Base-by-base conservation (phyloP, 2,888 invertebrate species). In the Lasioglossum calceatum region DNA sequence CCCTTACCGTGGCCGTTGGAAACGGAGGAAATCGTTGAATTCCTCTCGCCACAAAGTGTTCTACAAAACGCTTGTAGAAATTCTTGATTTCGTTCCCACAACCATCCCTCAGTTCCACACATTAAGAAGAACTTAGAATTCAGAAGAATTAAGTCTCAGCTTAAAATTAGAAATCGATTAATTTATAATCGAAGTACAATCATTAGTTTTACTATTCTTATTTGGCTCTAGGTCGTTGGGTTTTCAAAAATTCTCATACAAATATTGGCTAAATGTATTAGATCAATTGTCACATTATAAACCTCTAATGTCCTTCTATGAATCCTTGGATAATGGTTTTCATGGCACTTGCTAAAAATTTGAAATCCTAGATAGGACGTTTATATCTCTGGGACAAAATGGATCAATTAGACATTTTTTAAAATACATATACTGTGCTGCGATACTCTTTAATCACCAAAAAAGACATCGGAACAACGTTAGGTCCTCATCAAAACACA, bases 401-500 rank as follows among this genome's bases (percentile, higher is more conserved):
- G 12, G 4, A 27, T 27, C 0, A 27, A 27, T n/a, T n/a, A n/a
- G n/a, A n/a, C n/a, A n/a, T 27, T 27, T 27, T 27, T 27, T 27
- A 1, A 58, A n/a, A 58, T 58, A 3, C 2, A n/a, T n/a, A 7
- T 19, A 50, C 16, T 19, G 47, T 16, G 16, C 5, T 16, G 4
- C 16, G 19, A 16, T 50, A 16, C 5, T 19, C 0, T 50, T 50
- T 19, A 32, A 64, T 19, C 32, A 7, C 23, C 16, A 16, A 23
- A n/a, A 23, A 39, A 36, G 23, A 19, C 27, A 61, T 42, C 32
- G 23, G 32, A 39, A 44, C 50, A 71, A 23, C 39, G 36, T 19
- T 32, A 58, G 77, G 10, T 54, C 42, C 36, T 2, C 32, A n/a
- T 82, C 23, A 58, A 72, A 74, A 71, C 80, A 47, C 79, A 50